phyloP scores from a whole-genome alignment of 2,888 invertebrate species.

The Polietes domitor region DNA sequence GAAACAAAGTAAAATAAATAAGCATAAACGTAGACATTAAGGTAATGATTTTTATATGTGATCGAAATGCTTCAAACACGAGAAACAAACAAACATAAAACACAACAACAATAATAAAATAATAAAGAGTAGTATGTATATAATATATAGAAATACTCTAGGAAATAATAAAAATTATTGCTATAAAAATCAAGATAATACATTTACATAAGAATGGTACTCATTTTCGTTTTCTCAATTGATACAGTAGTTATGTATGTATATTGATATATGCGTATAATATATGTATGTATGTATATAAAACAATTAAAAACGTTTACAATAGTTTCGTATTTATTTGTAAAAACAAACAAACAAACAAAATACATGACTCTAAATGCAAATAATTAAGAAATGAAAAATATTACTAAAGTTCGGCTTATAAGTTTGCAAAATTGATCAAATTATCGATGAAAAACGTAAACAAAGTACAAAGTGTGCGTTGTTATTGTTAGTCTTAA shows the following conservation, averaged over 20 bases:
- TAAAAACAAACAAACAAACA: conserved; percentile 55
- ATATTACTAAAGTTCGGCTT: neutral
- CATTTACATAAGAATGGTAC: conserved; percentile 56
- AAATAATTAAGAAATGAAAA: conserved; percentile 37
- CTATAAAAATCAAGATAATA: conserved; percentile 44
- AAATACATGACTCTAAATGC: conserved; percentile 43
- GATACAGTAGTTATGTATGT: conserved; percentile 48
- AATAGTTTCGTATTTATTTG: conserved; percentile 41
- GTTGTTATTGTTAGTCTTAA: conserved; percentile 34
- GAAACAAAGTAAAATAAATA: conserved; percentile 19
- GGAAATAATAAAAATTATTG: conserved; percentile 40
- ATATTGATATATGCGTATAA: conserved; percentile 39
- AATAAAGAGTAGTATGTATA: conserved; percentile 21
- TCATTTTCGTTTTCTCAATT: conserved; percentile 19
- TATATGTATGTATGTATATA: conserved; percentile 31
- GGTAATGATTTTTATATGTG: conserved; percentile 9
- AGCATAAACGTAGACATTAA: conserved; percentile 27
- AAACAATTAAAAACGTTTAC: conserved; percentile 34
- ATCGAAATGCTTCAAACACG: conserved; percentile 11
- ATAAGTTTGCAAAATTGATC: neutral
- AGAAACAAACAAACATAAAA: conserved; percentile 15
- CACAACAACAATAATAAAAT: conserved; percentile 28
- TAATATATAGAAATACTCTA: conserved; percentile 47
- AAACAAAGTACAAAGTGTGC: neutral
- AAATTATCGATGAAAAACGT: neutral